These are phyloP conservation scores for Choreutis nemorana DNA, from an alignment of 2,888 invertebrate genomes.

Conservation along the genomic window DNA sequence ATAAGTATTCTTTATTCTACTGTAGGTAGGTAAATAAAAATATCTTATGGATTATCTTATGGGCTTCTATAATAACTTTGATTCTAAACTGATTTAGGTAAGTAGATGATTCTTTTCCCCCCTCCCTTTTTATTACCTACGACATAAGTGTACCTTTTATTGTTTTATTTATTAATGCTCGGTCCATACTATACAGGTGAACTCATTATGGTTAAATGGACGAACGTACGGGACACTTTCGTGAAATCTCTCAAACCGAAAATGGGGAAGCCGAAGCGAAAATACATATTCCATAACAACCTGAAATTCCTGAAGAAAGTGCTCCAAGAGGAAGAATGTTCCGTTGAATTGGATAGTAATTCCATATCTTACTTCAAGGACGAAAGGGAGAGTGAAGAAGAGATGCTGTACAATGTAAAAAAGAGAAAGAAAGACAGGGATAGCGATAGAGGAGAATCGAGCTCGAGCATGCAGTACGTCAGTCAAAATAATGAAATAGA, in stretches of 20 bases:
- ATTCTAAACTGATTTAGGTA: too few species aligned
- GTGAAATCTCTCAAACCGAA: slow-evolving; percentile 35
- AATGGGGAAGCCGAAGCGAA: slow-evolving; percentile 31
- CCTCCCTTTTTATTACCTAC: too few species aligned
- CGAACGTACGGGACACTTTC: slow-evolving; percentile 49
- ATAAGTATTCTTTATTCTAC: too few species aligned
- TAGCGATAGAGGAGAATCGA: too few species aligned
- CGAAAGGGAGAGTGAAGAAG: slow-evolving; percentile 11
- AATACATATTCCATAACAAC: slow-evolving; percentile 37
- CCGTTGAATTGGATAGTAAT: slow-evolving; percentile 13
- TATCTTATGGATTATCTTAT: too few species aligned
- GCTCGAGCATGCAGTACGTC: slow-evolving; percentile 7
- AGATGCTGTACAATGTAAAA: slow-evolving; percentile 12
- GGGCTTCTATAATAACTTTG: too few species aligned
- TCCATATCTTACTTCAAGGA: slow-evolving; percentile 8
- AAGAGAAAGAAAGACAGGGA: slow-evolving; percentile 22
- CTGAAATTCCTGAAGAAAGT: slow-evolving; percentile 36
- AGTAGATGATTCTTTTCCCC: too few species aligned
- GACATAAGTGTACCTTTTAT: too few species aligned
- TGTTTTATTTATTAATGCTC: too few species aligned
- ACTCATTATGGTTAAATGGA: slow-evolving; percentile 43
- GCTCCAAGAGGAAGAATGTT: slow-evolving; percentile 13
- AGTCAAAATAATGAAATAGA: slow-evolving; percentile 20
- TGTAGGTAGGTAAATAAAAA: too few species aligned
- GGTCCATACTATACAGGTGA: slow-evolving; percentile 39